These are phyloP conservation scores for Coptotermes formosanus DNA, from an alignment of 1,140 invertebrate species.

Conservation along the genomic window DNA sequence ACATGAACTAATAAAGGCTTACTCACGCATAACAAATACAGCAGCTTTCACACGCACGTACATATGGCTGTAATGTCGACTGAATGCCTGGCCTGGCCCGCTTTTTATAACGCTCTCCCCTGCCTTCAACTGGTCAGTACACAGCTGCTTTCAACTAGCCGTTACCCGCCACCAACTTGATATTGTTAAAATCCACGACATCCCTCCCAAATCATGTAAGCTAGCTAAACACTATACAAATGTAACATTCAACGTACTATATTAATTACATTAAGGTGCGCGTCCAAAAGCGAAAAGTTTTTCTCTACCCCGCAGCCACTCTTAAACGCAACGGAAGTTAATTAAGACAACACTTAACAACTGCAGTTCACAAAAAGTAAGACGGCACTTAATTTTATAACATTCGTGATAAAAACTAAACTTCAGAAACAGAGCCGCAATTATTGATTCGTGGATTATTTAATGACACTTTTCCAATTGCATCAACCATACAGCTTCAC, in stretches of 20 bases:
- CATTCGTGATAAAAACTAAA: too few species aligned
- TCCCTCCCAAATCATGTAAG: background rate
- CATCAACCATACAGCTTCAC: too few species aligned
- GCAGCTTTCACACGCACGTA: background rate
- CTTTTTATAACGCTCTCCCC: background rate
- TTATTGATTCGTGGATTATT: too few species aligned
- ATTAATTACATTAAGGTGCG: background rate
- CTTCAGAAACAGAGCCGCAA: too few species aligned
- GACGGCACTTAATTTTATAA: too few species aligned
- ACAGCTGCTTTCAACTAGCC: background rate
- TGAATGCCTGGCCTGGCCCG: background rate
- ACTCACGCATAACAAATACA: background rate
- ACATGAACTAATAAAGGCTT: background rate
- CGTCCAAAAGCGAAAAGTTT: background rate
- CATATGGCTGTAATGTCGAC: background rate
- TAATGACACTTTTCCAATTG: too few species aligned
- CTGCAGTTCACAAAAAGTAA: too few species aligned
- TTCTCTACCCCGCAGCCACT: too few species aligned
- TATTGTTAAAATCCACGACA: background rate
- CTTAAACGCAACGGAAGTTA: too few species aligned
- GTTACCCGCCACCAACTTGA: background rate
- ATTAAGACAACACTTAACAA: too few species aligned
- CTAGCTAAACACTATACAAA: background rate
- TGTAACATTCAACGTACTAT: background rate
- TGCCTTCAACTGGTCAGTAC: background rate